Conservation (phyloP, 1,140 invertebrate species). For the Octopus sinensis region DNA sequence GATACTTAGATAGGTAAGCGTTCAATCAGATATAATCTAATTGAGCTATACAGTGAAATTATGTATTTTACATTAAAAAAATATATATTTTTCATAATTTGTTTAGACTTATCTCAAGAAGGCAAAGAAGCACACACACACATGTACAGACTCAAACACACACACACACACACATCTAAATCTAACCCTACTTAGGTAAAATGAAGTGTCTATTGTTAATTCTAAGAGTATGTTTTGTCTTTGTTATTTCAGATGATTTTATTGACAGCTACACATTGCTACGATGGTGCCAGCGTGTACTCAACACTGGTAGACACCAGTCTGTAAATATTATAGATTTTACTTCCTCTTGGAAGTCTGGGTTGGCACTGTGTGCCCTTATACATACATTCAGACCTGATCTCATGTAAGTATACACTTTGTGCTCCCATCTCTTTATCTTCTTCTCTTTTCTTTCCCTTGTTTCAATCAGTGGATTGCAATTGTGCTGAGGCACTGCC, state of each 20-base stretch:
- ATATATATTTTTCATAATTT: too few species aligned
- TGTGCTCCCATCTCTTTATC: not conserved
- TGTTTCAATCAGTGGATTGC: slow-evolving; percentile 21
- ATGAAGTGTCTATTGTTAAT: too few species aligned
- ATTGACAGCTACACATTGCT: slow-evolving; percentile 67
- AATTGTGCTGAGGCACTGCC: too few species aligned
- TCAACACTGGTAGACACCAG: slow-evolving; percentile 63
- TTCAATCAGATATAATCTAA: too few species aligned
- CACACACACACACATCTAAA: too few species aligned
- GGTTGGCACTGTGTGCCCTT: slow-evolving; percentile 77
- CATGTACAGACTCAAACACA: too few species aligned
- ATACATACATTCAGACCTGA: slow-evolving; percentile 84
- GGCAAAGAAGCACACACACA: too few species aligned
- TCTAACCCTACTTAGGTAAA: too few species aligned
- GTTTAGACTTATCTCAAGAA: too few species aligned
- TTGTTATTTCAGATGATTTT: slow-evolving; percentile 31
- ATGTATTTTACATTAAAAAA: too few species aligned
- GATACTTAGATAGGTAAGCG: too few species aligned
- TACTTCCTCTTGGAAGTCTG: slow-evolving; percentile 70
- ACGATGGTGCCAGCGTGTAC: slow-evolving; percentile 74
- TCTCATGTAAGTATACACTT: slow-evolving; percentile 63
- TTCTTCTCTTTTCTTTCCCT: slow-evolving; percentile 25
- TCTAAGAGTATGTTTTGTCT: not conserved
- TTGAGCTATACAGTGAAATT: too few species aligned
- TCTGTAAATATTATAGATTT: slow-evolving; percentile 70